Evolutionary conservation across 2,113 vertebrate species (phyloP), one percentile per base, ranked within the genome.

Genomic region (Lota lota): DNA sequence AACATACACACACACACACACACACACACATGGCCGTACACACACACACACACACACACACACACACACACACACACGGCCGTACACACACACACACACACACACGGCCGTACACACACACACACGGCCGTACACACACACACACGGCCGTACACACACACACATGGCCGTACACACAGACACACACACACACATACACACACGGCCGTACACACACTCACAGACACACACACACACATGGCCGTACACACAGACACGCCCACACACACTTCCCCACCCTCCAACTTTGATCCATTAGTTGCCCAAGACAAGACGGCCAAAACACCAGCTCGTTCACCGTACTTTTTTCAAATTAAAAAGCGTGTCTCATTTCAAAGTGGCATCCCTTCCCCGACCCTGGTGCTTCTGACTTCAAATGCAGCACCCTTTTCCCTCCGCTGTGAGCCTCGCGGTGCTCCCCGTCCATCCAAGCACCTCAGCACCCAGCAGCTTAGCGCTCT

Each of bases 401-500:
- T 79, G 74, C 77, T 81, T 84, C 78, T 73, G 79, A 82, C 85
- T 86, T 78, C 61, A 79, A 81, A 78, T 77, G 77, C 85, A 72
- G 77, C 70, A 53, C 68, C 74, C 67, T 67, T 84, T 85, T 67
- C 20, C 20, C 20, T 22, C 58, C 19, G 28, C 58, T 2, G 4
- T 59, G 4, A 20, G n/a, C 20, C 3, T 14, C 58, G 0, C 53
- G 40, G 12, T 47, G 40, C 15, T 22, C 15, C 20, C 21, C 22
- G 8, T 22, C 14, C 22, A 81, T 75, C 5, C 81, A 79, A 88
- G 87, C 83, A 88, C 88, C 78, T 68, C 70, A 87, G 90, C 70
- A 84, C 33, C 0, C 87, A 82, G 89, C 82, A 92, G 92, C 77
- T 93, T 79, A 73, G 70, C 87, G 88, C 85, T 70, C 57, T 78